These are phyloP conservation scores for Lasioglossum oenotherae DNA, from an alignment of 2,888 invertebrate species.

Conservation along the genomic window DNA sequence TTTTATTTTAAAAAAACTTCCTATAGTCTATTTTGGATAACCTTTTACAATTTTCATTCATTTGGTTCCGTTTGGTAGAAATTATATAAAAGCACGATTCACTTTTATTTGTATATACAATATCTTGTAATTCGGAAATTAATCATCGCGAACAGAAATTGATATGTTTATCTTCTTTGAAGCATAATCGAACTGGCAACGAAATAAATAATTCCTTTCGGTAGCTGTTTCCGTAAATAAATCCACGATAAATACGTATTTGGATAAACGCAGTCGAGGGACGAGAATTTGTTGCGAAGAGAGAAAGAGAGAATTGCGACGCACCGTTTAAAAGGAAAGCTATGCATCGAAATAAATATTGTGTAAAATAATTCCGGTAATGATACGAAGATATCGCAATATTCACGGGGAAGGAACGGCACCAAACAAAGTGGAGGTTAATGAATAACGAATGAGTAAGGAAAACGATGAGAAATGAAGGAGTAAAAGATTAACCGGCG, in stretches of 20 bases:
- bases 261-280: neutral
- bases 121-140: too few relatives aligned
- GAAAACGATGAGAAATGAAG: conserved; percentile 56
- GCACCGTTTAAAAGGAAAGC: neutral
- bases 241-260: neutral
- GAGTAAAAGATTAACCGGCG: conserved; percentile 67
- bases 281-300: neutral
- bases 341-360: neutral
- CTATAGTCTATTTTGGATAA: too few relatives aligned
- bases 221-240: neutral
- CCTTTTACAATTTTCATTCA: too few relatives aligned
- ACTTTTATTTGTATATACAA: too few relatives aligned
- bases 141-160: too few relatives aligned
- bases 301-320: neutral
- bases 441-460: conserved; percentile 71
- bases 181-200: too few relatives aligned
- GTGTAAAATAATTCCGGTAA: neutral
- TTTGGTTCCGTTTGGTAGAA: too few relatives aligned
- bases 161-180: too few relatives aligned
- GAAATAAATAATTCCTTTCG: too few relatives aligned
- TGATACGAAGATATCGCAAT: neutral
- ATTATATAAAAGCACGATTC: too few relatives aligned
- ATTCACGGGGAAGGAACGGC: neutral
- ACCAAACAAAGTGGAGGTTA: conserved; percentile 65
- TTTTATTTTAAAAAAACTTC: too few relatives aligned